Conservation (phyloP, 2,797 vertebrate genomes). For the Coranthus polyacanthus region DNA sequence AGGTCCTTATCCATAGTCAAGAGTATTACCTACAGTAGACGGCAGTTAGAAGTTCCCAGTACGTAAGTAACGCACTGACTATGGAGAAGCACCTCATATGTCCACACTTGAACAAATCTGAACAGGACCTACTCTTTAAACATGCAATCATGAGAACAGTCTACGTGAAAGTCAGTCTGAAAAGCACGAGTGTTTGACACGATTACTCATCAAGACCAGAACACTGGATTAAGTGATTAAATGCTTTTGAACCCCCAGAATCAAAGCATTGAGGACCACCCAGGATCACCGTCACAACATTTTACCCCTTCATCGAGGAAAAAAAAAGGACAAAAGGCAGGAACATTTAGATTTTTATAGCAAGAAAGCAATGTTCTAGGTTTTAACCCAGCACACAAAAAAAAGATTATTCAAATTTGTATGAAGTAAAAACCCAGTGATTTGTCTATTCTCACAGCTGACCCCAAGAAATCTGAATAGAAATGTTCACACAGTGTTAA, state of each 20-base stretch:
- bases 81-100: too few species aligned
- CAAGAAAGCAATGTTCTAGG: background rate
- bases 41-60: too few species aligned
- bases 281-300: too few species aligned
- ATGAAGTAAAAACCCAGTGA: slow-evolving; percentile 15
- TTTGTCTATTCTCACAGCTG: background rate
- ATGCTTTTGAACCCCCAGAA: slow-evolving; percentile 30
- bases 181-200: background rate
- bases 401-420: background rate
- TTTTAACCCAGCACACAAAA: background rate
- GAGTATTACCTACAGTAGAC: too few species aligned
- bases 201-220: background rate
- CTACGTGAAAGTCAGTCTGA: background rate
- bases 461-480: slow-evolving; percentile 10
- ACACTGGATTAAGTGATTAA: slow-evolving; percentile 6
- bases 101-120: too few species aligned
- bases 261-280: slow-evolving; percentile 49
- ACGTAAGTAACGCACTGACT: too few species aligned
- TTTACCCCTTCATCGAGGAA: slow-evolving; percentile 18
- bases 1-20: too few species aligned
- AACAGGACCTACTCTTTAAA: too few species aligned
- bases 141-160: background rate
- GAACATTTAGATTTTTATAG: background rate
- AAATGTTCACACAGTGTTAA: slow-evolving; percentile 25
- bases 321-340: slow-evolving; percentile 14